Conservation (phyloP, 2,797 vertebrate genomes). For the Tragelaphus oryx region DNA sequence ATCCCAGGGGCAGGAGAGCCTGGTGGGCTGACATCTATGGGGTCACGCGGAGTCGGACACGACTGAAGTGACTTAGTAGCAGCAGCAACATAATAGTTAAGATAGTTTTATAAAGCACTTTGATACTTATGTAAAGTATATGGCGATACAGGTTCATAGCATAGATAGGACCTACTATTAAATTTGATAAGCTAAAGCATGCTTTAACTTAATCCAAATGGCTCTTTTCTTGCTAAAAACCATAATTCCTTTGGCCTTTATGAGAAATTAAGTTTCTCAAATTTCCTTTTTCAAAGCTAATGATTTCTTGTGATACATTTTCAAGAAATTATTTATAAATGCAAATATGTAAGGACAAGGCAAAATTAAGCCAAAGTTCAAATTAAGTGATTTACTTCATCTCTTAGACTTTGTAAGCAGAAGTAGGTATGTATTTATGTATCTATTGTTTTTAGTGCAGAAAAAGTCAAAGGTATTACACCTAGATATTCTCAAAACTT, state of each 20-base stretch:
- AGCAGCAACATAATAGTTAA: background rate
- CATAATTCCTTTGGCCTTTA: background rate
- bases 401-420: background rate
- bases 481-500: constrained; percentile 19
- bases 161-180: background rate
- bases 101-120: background rate
- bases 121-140: constrained; percentile 20
- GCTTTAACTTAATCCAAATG: background rate
- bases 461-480: background rate
- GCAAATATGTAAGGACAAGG: background rate
- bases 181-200: background rate
- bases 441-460: background rate
- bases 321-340: constrained; percentile 19
- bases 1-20: too few species aligned
- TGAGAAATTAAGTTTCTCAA: background rate
- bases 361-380: background rate
- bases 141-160: background rate
- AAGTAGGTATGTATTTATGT: background rate
- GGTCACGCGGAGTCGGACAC: too few species aligned
- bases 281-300: constrained; percentile 17
- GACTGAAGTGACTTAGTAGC: too few species aligned
- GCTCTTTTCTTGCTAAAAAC: background rate
- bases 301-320: constrained; percentile 15
- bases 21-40: too few species aligned
- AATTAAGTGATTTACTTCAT: constrained; percentile 5